A percentile compares a stretch with the other conserved stretches of the same genome.
Conservation (phyloP, 2,113 vertebrate genomes). For the Cephalopterus ornatus region DNA sequence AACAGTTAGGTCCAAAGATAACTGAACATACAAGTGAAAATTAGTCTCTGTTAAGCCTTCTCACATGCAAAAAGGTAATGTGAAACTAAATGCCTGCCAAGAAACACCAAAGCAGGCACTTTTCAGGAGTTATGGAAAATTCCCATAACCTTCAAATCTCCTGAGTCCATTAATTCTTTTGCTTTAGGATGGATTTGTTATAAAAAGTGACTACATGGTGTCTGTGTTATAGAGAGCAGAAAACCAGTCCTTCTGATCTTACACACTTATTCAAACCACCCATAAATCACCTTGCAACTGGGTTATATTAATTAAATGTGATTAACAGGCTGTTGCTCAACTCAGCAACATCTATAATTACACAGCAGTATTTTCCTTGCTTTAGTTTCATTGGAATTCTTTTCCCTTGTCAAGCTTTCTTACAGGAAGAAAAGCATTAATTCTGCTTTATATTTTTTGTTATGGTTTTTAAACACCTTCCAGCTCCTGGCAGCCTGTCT, state of each 20-base stretch:
- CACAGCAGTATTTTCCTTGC: not conserved
- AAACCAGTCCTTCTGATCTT: not conserved
- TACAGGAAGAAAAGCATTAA: not conserved
- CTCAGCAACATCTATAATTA: not conserved
- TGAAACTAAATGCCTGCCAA: not conserved
- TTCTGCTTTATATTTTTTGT: not conserved
- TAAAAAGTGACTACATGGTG: not conserved
- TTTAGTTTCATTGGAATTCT: not conserved
- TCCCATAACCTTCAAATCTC: not conserved
- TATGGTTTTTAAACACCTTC: not conserved
- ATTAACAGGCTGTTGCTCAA: conserved; percentile 23
- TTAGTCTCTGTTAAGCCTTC: not conserved
- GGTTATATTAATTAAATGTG: conserved; percentile 2
- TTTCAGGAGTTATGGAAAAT: not conserved
- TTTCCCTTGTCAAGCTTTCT: not conserved
- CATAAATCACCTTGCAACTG: not conserved
- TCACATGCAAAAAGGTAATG: not conserved
- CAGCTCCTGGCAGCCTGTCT: not conserved
- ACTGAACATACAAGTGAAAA: not conserved
- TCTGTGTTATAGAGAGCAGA: not conserved
- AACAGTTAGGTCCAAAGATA: not conserved
- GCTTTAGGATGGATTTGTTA: not conserved
- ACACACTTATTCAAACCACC: not conserved
- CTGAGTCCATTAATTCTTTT: not conserved
- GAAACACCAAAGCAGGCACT: not conserved